Conservation (phyloP, 2,113 vertebrate genomes). For the Pituophis catenifer region DNA sequence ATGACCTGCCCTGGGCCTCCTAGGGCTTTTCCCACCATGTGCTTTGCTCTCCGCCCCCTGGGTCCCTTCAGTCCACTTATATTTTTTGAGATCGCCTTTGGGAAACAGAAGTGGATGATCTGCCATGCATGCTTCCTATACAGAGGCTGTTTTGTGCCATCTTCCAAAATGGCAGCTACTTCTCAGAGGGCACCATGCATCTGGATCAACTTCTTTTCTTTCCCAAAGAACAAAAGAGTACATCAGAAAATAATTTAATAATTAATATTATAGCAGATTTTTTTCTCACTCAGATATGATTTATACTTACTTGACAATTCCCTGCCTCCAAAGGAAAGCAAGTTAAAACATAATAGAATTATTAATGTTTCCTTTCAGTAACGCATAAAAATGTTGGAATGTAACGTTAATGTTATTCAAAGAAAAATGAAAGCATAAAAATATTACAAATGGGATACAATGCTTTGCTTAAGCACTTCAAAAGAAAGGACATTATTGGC, state of each 20-base stretch:
- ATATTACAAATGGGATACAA: constrained; percentile 26
- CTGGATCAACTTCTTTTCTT: background rate
- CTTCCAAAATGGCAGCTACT: background rate
- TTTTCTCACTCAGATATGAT: constrained; percentile 10
- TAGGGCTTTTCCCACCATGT: background rate
- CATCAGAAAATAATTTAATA: constrained; percentile 40
- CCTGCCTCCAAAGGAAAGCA: constrained; percentile 98
- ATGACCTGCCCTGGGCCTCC: background rate
- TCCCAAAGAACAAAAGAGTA: constrained; percentile 23
- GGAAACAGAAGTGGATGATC: background rate
- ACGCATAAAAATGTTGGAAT: constrained; percentile 38
- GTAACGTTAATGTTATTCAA: constrained; percentile 19
- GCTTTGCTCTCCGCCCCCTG: background rate
- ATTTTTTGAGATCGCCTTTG: background rate
- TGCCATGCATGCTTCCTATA: background rate
- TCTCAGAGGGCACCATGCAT: background rate
- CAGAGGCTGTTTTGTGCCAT: background rate
- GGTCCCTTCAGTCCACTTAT: background rate
- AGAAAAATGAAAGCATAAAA: constrained; percentile 37
- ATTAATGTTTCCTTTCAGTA: constrained; percentile 80
- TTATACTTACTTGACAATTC: constrained; percentile 95
- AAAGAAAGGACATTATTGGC: background rate
- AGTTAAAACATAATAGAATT: constrained; percentile 90
- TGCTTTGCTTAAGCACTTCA: constrained; percentile 23
- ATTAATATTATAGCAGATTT: background rate